These are phyloP conservation scores for Ornithorhynchus anatinus DNA, from an alignment of 2,113 vertebrate species.

Conservation along the genomic window DNA sequence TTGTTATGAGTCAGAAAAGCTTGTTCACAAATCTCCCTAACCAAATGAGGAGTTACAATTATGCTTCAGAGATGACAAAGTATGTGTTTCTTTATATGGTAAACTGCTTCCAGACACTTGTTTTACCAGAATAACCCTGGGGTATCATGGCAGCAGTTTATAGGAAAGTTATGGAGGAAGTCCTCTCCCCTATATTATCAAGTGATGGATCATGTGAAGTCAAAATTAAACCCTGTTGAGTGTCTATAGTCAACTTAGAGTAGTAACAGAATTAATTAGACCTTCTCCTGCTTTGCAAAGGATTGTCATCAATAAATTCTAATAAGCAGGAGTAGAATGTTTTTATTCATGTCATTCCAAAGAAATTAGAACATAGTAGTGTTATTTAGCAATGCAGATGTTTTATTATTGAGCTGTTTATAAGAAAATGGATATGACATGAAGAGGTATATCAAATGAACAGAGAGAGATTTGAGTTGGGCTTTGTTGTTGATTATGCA, in stretches of 20 bases:
- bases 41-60: constrained; percentile 14
- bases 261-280: constrained; percentile 70
- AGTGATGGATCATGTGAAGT: constrained; percentile 52
- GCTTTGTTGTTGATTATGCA: constrained; percentile 68
- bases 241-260: constrained; percentile 61
- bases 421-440: constrained; percentile 70
- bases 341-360: constrained; percentile 69
- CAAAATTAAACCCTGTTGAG: constrained; percentile 61
- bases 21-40: neutral
- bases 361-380: constrained; percentile 74
- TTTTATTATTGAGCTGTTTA: constrained; percentile 72
- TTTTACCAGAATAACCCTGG: no score
- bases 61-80: constrained; percentile 10
- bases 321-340: constrained; percentile 70
- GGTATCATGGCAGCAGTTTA: neutral
- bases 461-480: constrained; percentile 57
- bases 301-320: constrained; percentile 71
- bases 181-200: neutral
- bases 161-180: constrained; percentile 5
- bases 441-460: constrained; percentile 68
- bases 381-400: constrained; percentile 73
- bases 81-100: constrained; percentile 20
- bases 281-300: constrained; percentile 65
- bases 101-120: no score
- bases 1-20: no score